phyloP scores from a whole-genome alignment of 2,888 invertebrate species.

The Sarcophaga carnaria region DNA sequence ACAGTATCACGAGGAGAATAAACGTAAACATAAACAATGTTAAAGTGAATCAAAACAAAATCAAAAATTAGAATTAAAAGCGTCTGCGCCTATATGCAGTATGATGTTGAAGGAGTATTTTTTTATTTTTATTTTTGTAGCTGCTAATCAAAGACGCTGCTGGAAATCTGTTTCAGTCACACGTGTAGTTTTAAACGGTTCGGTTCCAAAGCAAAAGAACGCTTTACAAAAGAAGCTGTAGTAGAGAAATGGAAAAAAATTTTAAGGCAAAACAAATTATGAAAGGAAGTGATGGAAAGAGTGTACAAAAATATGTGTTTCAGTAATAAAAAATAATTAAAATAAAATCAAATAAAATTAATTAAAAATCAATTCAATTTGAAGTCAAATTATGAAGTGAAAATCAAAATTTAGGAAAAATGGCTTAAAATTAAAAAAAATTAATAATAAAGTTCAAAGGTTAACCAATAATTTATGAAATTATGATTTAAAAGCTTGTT shows the following conservation, averaged over 20 bases:
- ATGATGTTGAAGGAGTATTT: background rate
- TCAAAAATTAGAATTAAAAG: background rate
- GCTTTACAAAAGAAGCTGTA: too few relatives aligned
- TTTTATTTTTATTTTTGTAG: background rate
- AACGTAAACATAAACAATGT: conserved; percentile 40
- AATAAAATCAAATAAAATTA: background rate
- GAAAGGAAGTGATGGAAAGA: background rate
- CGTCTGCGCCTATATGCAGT: conserved; percentile 39
- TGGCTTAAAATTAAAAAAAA: background rate
- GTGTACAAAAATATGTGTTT: background rate
- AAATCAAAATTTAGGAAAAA: background rate
- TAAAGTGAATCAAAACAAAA: conserved; percentile 24
- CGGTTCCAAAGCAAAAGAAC: background rate
- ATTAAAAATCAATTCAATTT: background rate
- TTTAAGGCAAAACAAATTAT: background rate
- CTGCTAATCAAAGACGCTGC: conserved; percentile 4
- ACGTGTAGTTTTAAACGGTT: conserved; percentile 37
- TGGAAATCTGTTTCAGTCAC: conserved; percentile 34
- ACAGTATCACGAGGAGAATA: background rate
- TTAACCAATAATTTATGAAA: background rate
- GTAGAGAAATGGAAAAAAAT: background rate
- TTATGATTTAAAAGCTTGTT: background rate
- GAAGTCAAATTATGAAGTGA: background rate
- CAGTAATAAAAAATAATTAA: background rate
- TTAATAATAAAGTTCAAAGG: background rate